These are phyloP conservation scores for Tachuris rubrigastra DNA, from an alignment of 2,113 vertebrate genomes.

Conservation along the genomic window DNA sequence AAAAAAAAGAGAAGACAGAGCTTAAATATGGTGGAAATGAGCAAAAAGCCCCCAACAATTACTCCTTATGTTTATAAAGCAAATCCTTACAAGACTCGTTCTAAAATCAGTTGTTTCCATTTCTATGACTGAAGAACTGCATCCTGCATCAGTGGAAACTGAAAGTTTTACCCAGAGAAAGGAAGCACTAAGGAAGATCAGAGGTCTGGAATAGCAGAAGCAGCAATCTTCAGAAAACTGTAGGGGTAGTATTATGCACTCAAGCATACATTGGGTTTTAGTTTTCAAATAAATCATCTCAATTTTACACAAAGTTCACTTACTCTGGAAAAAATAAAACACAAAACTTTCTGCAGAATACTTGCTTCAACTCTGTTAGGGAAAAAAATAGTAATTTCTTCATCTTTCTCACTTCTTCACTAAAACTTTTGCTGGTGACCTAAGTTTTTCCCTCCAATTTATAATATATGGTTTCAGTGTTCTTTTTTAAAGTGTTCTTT, in stretches of 20 bases:
- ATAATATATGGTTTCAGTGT: background rate
- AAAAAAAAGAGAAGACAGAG: background rate
- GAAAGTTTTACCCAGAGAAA: background rate
- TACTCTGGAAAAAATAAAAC: background rate
- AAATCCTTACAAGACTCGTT: background rate
- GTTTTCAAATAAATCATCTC: background rate
- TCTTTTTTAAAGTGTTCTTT: background rate
- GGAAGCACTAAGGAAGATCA: background rate
- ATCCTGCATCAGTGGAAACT: background rate
- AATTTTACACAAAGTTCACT: background rate
- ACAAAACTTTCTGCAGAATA: background rate
- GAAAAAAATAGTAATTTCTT: background rate
- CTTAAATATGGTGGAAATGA: background rate
- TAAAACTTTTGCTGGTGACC: conserved; percentile 26
- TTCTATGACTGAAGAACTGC: background rate
- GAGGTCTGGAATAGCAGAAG: background rate
- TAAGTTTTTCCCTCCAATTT: background rate
- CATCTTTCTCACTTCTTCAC: background rate
- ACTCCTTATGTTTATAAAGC: background rate
- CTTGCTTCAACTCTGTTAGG: background rate
- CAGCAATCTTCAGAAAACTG: background rate
- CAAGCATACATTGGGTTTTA: background rate
- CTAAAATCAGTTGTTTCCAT: background rate
- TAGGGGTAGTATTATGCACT: background rate
- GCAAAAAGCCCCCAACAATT: no score